These are phyloP conservation scores for Nesometra sesokonis DNA, from an alignment of 35 echinoderm and acorn worm species.

Conservation along the genomic window DNA sequence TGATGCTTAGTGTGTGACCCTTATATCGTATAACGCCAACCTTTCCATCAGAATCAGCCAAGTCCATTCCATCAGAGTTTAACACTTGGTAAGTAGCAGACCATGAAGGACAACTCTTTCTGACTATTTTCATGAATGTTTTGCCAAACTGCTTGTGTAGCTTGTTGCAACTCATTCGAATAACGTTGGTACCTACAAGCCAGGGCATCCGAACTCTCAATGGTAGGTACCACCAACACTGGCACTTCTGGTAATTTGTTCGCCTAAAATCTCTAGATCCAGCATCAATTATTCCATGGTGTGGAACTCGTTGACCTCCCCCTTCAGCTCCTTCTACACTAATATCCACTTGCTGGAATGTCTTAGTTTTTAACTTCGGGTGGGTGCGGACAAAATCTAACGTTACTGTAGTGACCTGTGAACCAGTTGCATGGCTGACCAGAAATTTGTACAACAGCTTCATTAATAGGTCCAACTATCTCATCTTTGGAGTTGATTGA, in stretches of 20 bases:
- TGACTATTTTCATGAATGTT: not conserved
- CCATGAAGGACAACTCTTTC: not conserved
- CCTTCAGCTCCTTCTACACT: conserved; percentile 1
- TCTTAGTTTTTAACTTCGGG: not conserved
- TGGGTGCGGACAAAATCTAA: not conserved
- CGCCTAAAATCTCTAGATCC: not conserved
- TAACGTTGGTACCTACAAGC: not conserved
- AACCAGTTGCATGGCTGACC: conserved; percentile 13
- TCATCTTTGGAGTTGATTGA: too few relatives aligned
- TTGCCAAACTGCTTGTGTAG: not conserved
- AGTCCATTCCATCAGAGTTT: not conserved
- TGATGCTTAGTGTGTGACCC: not conserved
- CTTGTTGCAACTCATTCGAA: not conserved
- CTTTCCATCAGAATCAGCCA: not conserved
- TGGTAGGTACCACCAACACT: not conserved
- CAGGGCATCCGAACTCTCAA: not conserved
- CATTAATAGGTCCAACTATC: not conserved
- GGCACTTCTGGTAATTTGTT: not conserved
- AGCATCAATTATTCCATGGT: not conserved
- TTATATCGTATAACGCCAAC: not conserved
- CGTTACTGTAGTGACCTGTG: conserved; percentile 8
- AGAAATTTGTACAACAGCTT: not conserved
- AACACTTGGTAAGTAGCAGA: not conserved
- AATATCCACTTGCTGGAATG: not conserved
- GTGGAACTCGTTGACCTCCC: not conserved